These are phyloP conservation scores for Climacteris rufus DNA, from an alignment of 2,113 vertebrate species.

Conservation along the genomic window DNA sequence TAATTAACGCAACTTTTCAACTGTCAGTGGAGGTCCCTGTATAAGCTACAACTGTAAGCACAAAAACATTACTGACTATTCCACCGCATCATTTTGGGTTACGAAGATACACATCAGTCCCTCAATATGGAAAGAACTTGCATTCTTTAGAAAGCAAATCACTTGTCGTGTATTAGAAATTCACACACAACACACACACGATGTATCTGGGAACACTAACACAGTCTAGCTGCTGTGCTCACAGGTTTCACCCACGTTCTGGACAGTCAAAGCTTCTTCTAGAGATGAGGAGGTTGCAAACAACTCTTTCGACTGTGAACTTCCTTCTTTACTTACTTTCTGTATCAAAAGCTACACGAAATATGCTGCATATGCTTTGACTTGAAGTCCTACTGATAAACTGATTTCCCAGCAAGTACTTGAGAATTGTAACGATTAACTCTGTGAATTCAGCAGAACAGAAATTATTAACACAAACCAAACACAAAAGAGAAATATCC, in stretches of 20 bases:
- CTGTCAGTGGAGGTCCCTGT: background rate
- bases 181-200: fast-evolving
- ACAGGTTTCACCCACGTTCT: background rate
- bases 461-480: background rate
- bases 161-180: background rate
- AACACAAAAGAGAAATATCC: background rate
- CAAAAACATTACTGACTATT: background rate
- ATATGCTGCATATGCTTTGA: background rate
- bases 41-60: background rate
- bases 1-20: background rate
- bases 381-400: background rate
- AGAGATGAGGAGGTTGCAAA: background rate
- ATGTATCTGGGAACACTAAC: background rate
- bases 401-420: background rate
- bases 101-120: background rate
- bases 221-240: background rate
- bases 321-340: background rate
- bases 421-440: background rate
- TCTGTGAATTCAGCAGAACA: background rate
- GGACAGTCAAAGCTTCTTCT: background rate
- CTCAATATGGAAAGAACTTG: background rate
- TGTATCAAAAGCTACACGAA: background rate
- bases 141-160: background rate
- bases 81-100: background rate
- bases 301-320: background rate